Percentiles rank a stretch among this genome's conserved stretches.
These are phyloP conservation scores for Danaus plexippus DNA, from an alignment of 1,140 invertebrate genomes.

Conservation along the genomic window DNA sequence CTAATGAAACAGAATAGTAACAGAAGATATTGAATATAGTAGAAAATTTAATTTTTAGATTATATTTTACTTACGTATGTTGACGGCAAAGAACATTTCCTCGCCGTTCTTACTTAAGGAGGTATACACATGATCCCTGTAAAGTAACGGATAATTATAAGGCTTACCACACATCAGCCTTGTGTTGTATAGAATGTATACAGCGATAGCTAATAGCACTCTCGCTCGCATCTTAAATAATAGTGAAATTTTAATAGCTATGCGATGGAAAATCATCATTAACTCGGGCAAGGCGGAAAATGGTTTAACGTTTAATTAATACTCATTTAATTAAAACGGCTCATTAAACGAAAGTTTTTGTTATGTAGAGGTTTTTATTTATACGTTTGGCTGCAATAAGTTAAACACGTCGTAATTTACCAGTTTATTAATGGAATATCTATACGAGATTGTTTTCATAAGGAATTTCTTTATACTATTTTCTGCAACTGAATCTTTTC, in stretches of 20 bases:
- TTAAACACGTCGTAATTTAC: too few relatives aligned
- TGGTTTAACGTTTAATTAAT: slow-evolving; percentile 24
- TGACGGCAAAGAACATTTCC: slow-evolving; percentile 34
- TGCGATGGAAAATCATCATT: slow-evolving; percentile 19
- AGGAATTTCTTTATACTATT: too few relatives aligned
- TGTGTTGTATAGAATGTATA: too few relatives aligned
- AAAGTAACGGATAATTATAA: slow-evolving; percentile 31
- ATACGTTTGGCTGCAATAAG: too few relatives aligned
- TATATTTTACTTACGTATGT: slow-evolving; percentile 33
- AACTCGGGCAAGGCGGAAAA: slow-evolving; percentile 23
- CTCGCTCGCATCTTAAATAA: slow-evolving; percentile 9
- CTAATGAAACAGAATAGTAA: slow-evolving; percentile 12
- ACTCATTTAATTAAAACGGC: slow-evolving; percentile 21
- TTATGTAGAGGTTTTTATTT: not conserved
- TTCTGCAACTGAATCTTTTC: too few relatives aligned
- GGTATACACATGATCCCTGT: slow-evolving; percentile 33
- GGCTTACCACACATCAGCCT: slow-evolving; percentile 1
- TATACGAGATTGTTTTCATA: too few relatives aligned
- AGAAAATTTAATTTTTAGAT: too few relatives aligned
- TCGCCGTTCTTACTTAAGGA: slow-evolving; percentile 33
- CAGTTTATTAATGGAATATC: too few relatives aligned
- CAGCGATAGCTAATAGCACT: slow-evolving; percentile 9
- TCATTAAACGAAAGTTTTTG: slow-evolving; percentile 14
- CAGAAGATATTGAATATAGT: too few relatives aligned
- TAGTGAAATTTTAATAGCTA: slow-evolving; percentile 13